Evolutionary conservation across 2,797 vertebrate species (phyloP).

Genomic region (Hafferia zeledoni): DNA sequence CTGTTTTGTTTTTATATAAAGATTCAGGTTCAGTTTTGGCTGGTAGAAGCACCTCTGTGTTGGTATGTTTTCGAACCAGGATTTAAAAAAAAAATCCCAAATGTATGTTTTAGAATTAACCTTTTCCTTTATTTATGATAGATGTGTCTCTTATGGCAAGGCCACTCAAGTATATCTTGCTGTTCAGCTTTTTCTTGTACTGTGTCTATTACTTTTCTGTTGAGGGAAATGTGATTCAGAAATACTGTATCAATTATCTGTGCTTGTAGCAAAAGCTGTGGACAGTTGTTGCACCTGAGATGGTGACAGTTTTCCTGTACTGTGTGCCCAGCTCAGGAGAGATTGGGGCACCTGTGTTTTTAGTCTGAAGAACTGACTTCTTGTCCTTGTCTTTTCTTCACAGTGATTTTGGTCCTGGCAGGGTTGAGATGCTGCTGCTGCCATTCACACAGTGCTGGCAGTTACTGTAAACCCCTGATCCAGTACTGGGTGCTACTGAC

Average conservation of each 20-base stretch:
- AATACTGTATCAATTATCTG: background rate
- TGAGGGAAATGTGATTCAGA: background rate
- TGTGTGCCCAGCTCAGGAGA: background rate
- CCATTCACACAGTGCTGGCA: background rate
- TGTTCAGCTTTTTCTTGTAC: background rate
- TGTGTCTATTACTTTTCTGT: background rate
- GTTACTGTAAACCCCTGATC: background rate
- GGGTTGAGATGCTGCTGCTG: background rate
- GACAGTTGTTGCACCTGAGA: background rate
- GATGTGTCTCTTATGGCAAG: background rate
- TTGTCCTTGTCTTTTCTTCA: background rate
- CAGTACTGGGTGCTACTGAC: background rate
- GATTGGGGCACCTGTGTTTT: background rate
- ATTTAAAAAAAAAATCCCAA: background rate
- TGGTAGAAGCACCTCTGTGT: background rate
- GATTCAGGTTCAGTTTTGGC: background rate
- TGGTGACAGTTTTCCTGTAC: background rate
- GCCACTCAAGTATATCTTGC: background rate
- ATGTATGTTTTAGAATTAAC: background rate
- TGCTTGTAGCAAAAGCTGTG: background rate
- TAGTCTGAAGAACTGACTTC: background rate
- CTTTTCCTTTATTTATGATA: background rate
- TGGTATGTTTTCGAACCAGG: background rate
- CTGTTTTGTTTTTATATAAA: background rate
- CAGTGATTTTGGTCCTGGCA: background rate